A percentile compares a stretch with the other conserved stretches of the same genome.
phyloP scores from a whole-genome alignment of 2,888 invertebrate species.

The Drosophila melanosoma region DNA sequence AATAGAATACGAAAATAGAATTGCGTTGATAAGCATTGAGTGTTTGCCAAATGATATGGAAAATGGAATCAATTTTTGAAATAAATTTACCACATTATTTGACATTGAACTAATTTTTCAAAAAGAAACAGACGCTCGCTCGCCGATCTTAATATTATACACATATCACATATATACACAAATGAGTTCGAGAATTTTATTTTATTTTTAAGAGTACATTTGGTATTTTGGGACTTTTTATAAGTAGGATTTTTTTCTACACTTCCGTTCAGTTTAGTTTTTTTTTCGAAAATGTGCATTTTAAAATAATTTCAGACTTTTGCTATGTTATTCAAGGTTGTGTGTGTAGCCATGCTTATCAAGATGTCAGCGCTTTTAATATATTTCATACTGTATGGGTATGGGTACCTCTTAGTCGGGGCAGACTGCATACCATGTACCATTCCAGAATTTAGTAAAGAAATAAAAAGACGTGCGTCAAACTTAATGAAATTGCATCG shows the following conservation, averaged over 20 bases:
- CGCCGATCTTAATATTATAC: slow-evolving; percentile 5
- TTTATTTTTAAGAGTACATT: slow-evolving; percentile 1
- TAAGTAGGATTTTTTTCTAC: background rate
- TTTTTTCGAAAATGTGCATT: background rate
- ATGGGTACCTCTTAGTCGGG: slow-evolving; percentile 9
- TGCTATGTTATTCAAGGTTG: background rate
- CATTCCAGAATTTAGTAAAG: background rate
- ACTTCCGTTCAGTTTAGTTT: background rate
- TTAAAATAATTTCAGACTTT: background rate
- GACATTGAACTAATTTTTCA: slow-evolving; percentile 42
- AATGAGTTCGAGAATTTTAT: background rate
- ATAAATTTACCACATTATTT: slow-evolving; percentile 16
- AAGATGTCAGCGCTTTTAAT: background rate
- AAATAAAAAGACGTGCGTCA: slow-evolving; percentile 10
- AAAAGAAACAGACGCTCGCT: slow-evolving; percentile 15
- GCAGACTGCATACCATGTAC: background rate
- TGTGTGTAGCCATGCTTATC: background rate
- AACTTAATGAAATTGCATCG: slow-evolving; percentile 31
- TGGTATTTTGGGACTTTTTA: background rate
- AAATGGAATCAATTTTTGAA: slow-evolving; percentile 5
- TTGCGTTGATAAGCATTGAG: slow-evolving; percentile 25
- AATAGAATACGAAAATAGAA: slow-evolving; percentile 9
- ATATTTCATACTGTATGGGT: background rate
- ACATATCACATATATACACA: background rate
- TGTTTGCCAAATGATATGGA: slow-evolving; percentile 25